Evolutionary conservation across 2,113 vertebrate species (phyloP).

Genomic region (Clinocottus analis): DNA sequence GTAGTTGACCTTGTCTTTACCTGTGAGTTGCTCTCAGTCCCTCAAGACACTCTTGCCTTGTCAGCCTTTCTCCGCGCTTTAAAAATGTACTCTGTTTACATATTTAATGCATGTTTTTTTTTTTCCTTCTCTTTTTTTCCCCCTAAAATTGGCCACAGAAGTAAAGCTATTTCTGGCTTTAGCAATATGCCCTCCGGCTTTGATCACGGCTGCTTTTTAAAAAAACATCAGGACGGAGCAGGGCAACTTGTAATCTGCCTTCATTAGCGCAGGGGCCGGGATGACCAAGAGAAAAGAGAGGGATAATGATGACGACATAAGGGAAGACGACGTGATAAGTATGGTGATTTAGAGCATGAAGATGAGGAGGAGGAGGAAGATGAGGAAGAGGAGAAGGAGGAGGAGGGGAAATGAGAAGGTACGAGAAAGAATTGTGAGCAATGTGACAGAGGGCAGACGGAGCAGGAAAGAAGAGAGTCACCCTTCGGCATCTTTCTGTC

Average conservation of each 20-base stretch:
- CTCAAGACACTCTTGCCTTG: slow-evolving; percentile 63
- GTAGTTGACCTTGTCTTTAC: slow-evolving; percentile 64
- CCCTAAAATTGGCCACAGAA: slow-evolving; percentile 29
- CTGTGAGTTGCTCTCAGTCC: slow-evolving; percentile 50
- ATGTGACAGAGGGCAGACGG: slow-evolving; percentile 59
- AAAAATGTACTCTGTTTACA: slow-evolving; percentile 77
- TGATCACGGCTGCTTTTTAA: slow-evolving; percentile 40
- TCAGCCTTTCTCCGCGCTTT: slow-evolving; percentile 73
- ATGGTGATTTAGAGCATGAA: slow-evolving; percentile 32
- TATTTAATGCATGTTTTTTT: slow-evolving; percentile 73
- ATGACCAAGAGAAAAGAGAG: slow-evolving; percentile 29
- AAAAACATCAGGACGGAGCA: slow-evolving; percentile 16
- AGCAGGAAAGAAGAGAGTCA: slow-evolving; percentile 51
- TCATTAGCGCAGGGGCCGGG: slow-evolving; percentile 23
- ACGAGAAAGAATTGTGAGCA: slow-evolving; percentile 35
- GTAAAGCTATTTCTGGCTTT: slow-evolving; percentile 58
- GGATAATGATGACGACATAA: slow-evolving; percentile 15
- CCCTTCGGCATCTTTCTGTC: slow-evolving; percentile 57
- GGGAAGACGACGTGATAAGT: slow-evolving; percentile 6
- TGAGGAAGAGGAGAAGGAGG: background rate
- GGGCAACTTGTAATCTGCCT: slow-evolving; percentile 28
- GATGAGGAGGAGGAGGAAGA: background rate
- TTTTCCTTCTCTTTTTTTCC: background rate
- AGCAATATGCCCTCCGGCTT: slow-evolving; percentile 23
- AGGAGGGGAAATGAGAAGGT: slow-evolving; percentile 1